Conservation (phyloP, 1,140 invertebrate species). For the Caenorhabditis tropicalis region DNA sequence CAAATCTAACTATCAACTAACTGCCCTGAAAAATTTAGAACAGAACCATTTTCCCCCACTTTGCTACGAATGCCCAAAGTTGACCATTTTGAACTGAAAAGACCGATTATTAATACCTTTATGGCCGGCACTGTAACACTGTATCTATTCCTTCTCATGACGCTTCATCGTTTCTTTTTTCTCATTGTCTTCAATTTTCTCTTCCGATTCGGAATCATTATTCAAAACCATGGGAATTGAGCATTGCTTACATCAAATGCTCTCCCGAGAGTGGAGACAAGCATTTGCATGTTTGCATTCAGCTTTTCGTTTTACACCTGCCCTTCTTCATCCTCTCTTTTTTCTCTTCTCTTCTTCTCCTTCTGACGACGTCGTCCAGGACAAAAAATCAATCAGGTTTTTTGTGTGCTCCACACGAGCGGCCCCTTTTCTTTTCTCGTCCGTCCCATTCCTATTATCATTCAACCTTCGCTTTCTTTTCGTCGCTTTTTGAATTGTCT, state of each 20-base stretch:
- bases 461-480: neutral
- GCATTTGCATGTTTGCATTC: constrained; percentile 16
- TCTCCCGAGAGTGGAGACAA: neutral
- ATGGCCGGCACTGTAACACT: too few relatives aligned
- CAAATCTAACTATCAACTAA: too few relatives aligned
- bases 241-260: neutral
- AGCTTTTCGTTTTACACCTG: neutral
- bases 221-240: constrained; percentile 1
- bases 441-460: neutral
- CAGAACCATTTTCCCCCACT: too few relatives aligned
- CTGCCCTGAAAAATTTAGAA: too few relatives aligned
- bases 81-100: too few relatives aligned
- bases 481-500: constrained; percentile 12
- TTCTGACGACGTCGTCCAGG: neutral
- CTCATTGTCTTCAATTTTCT: neutral
- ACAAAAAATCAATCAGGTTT: constrained; percentile 22
- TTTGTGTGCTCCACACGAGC: neutral
- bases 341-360: neutral
- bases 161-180: neutral
- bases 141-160: neutral
- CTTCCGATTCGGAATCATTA: constrained; percentile 7
- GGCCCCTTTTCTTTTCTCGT: neutral
- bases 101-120: too few relatives aligned
- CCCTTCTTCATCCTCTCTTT: neutral
- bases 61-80: too few relatives aligned